Evolutionary conservation across 2,888 invertebrate genomes (phyloP), one percentile per base, ranked within the genome.

Genomic region (Drosophila lutescens): DNA sequence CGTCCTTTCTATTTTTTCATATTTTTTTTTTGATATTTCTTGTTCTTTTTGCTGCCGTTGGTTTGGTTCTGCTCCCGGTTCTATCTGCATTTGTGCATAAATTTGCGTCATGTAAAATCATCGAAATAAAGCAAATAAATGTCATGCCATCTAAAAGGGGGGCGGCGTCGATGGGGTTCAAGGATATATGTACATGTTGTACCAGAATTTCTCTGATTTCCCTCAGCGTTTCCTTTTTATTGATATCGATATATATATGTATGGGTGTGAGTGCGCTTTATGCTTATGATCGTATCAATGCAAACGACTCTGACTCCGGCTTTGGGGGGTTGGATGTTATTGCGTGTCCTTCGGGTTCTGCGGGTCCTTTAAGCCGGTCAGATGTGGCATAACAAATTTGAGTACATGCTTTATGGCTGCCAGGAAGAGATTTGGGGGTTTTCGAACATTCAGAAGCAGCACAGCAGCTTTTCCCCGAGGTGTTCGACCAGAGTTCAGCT

Each of bases 61-160:
- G 65, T 32, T 57, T 34, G 49, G 47, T 65, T 54, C 41, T 41
- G 23, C 38, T 38, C 20, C 15, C 46, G 56, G 34, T 68, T 54
- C 47, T 54, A 62, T 72, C 44, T 63, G 73, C 53, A 79, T 71
- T 77, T 71, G 80, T 61, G 77, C 80, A 84, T 72, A 79, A 72
- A 78, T 80, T 78, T 78, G 69, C 74, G 75, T 77, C 80, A 79
- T 81, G 80, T 84, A 78, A 80, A 88, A 87, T 88, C 79, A 78
- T 75, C 77, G 76, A 77, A 80, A 88, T 89, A 86, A 83, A 83
- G 84, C 86, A 84, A 84, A 88, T 88, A 80, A 78, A 79, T 80
- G 86, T 80, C 77, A 74, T 58, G 61, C 74, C 53, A 53, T 49
- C 47, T 23, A 61, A 15, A 15, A 23, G 34, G 63, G 51, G 50